These are phyloP conservation scores for Pseudococcus jackbeardsleyi DNA, from an alignment of 2,888 invertebrate species.

Conservation along the genomic window DNA sequence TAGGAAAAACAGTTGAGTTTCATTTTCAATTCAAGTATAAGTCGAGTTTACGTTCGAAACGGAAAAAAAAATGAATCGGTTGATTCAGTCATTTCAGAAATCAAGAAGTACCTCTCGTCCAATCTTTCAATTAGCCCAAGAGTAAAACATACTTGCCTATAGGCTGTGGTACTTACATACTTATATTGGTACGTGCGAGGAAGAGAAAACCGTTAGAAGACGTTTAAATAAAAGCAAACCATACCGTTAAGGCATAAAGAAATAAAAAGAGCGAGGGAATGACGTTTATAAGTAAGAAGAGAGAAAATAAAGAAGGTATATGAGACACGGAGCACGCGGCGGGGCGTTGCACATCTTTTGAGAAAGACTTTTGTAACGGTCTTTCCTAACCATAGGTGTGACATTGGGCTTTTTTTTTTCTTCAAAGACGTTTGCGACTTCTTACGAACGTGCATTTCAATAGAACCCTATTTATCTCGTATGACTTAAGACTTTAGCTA, in stretches of 20 bases:
- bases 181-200: not conserved
- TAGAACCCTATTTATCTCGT: slow-evolving; percentile 49
- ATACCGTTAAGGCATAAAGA: not conserved
- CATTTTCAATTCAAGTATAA: too few species aligned
- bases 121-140: too few species aligned
- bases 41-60: too few species aligned
- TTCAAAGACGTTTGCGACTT: slow-evolving; percentile 54
- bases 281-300: not conserved
- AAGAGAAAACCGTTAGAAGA: slow-evolving; percentile 32
- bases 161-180: not conserved
- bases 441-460: slow-evolving; percentile 33
- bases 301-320: not conserved
- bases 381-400: slow-evolving; percentile 40
- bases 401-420: slow-evolving; percentile 25
- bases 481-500: slow-evolving; percentile 48
- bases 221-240: not conserved
- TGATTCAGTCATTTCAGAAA: too few species aligned
- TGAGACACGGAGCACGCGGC: slow-evolving; percentile 42
- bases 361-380: slow-evolving; percentile 45
- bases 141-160: not conserved
- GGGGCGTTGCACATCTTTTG: slow-evolving; percentile 45
- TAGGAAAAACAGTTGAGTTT: too few species aligned
- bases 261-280: not conserved
- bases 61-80: too few species aligned
- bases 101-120: too few species aligned